A percentile compares a stretch with the other conserved stretches of the same genome.
phyloP scores from a whole-genome alignment of 2,888 invertebrate species.

The Agriotes lineatus region DNA sequence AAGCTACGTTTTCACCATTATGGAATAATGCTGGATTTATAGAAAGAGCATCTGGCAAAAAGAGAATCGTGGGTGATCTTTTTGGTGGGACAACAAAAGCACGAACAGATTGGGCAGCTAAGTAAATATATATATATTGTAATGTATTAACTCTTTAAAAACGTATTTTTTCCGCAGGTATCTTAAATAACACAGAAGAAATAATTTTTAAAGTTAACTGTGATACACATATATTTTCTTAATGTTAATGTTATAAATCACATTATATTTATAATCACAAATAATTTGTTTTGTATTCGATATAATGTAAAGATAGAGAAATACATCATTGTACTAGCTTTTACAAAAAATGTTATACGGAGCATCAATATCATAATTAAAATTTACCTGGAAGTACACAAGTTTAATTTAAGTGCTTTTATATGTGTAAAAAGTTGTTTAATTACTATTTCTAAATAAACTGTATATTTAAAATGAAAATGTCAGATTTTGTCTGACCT shows the following conservation, averaged over 20 bases:
- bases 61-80: constrained; percentile 53
- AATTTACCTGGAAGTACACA: no score
- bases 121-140: constrained; percentile 50
- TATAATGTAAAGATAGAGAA: no score
- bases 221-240: constrained; percentile 43
- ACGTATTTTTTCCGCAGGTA: constrained; percentile 43
- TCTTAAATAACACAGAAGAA: constrained; percentile 46
- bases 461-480: no score
- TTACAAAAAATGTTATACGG: no score
- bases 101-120: constrained; percentile 59
- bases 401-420: no score
- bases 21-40: constrained; percentile 56
- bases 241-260: constrained; percentile 27
- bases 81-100: constrained; percentile 53
- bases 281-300: constrained; percentile 27
- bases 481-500: no score
- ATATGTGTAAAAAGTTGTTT: no score
- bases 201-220: constrained; percentile 50
- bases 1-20: constrained; percentile 46
- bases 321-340: no score
- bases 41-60: constrained; percentile 55
- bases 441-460: no score
- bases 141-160: background rate
- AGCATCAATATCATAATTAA: no score
- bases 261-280: constrained; percentile 22